Conservation (phyloP, 2,113 vertebrate genomes). For the Chelonoidis abingdonii region DNA sequence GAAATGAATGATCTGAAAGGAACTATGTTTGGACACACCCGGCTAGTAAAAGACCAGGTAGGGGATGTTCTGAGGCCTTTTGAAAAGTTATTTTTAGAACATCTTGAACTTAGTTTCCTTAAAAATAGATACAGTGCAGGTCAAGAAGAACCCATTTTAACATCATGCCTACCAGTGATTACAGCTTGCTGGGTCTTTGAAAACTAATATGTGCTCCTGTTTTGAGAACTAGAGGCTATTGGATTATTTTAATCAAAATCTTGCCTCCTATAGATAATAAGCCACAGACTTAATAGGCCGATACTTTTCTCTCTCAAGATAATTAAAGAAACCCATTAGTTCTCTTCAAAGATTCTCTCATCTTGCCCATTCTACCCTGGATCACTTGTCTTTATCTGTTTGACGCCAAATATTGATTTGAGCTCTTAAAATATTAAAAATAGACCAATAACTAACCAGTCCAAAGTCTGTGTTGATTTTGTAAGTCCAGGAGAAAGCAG, state of each 20-base stretch:
- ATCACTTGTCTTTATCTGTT: neutral
- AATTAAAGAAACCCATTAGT: neutral
- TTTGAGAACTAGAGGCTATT: neutral
- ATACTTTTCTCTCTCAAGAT: neutral
- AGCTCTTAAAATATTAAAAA: neutral
- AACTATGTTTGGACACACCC: neutral
- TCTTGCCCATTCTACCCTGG: neutral
- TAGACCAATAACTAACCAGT: neutral
- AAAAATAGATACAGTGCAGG: neutral
- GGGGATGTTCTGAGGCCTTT: neutral
- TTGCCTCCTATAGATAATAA: neutral
- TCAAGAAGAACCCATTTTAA: neutral
- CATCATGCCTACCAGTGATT: neutral
- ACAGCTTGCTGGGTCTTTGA: neutral
- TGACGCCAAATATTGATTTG: neutral
- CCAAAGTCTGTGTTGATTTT: neutral
- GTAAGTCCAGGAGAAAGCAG: neutral
- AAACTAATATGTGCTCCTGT: neutral
- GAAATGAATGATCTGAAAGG: neutral
- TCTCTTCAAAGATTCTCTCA: neutral
- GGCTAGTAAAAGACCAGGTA: accelerated
- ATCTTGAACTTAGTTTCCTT: neutral
- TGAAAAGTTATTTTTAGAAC: neutral
- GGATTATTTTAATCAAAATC: neutral
- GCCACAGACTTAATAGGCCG: neutral